Conservation (phyloP, 2,113 vertebrate species). For the Calidris pugnax region DNA sequence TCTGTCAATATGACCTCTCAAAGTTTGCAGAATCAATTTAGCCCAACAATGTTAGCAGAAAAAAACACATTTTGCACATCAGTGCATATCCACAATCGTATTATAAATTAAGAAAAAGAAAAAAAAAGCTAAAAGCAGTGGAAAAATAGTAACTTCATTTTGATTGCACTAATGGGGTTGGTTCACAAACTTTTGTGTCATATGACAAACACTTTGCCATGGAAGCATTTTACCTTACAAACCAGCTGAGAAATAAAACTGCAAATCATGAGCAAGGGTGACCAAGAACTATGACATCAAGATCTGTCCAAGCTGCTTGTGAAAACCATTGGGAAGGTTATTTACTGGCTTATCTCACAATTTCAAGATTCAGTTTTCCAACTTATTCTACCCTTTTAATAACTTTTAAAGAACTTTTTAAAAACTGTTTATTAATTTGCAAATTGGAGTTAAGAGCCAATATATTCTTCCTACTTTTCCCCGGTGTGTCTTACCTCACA, state of each 20-base stretch:
- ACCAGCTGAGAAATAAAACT: not conserved
- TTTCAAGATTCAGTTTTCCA: not conserved
- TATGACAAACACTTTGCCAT: not conserved
- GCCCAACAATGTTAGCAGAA: not conserved
- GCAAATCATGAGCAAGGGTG: not conserved
- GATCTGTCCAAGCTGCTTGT: not conserved
- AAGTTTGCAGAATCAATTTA: not conserved
- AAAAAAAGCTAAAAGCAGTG: not conserved
- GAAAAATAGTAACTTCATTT: not conserved
- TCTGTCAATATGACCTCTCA: not conserved
- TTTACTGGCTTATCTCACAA: not conserved
- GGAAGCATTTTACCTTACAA: not conserved
- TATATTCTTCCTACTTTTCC: not conserved
- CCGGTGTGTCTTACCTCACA: not conserved
- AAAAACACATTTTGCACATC: not conserved
- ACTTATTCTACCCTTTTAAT: not conserved
- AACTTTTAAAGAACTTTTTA: not conserved
- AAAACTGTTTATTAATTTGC: not conserved
- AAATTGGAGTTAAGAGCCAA: not conserved
- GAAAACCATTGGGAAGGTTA: not conserved
- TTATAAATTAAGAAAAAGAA: not conserved
- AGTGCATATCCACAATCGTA: not conserved
- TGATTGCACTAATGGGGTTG: not conserved
- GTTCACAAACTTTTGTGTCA: not conserved
- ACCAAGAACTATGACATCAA: not conserved